Evolutionary conservation across 2,888 invertebrate species (phyloP).

Genomic region (Rhopalosiphum nymphaeae): DNA sequence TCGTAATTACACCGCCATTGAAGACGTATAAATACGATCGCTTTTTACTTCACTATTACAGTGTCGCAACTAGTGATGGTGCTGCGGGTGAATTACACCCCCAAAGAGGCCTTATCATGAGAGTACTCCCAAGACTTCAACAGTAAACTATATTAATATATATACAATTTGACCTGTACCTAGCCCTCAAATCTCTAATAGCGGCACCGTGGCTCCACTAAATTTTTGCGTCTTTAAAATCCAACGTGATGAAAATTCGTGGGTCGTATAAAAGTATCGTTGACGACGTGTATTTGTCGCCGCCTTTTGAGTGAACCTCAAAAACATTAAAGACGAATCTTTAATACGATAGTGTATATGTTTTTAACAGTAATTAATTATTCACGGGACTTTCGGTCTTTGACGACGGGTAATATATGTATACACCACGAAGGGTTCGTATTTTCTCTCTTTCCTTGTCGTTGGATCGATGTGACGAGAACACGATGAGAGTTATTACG

Average conservation of each 20-base stretch:
- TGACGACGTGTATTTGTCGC: neutral
- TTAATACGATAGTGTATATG: conserved; percentile 30
- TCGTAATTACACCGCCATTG: too few species aligned
- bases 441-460: neutral
- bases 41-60: neutral
- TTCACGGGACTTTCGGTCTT: neutral
- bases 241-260: neutral
- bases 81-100: too few species aligned
- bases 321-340: conserved; percentile 19
- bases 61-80: too few species aligned
- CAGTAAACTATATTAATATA: too few species aligned
- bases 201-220: too few species aligned
- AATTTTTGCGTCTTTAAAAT: neutral
- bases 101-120: too few species aligned
- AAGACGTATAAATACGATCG: neutral
- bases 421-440: neutral
- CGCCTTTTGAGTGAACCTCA: neutral
- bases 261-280: neutral
- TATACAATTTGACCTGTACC: too few species aligned
- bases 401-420: neutral
- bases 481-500: neutral
- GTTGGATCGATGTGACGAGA: neutral
- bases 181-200: too few species aligned
- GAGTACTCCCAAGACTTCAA: too few species aligned
- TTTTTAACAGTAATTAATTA: conserved; percentile 52